Evolutionary conservation across 1,140 invertebrate genomes (phyloP).

Genomic region (Philopotamus ludificatus): DNA sequence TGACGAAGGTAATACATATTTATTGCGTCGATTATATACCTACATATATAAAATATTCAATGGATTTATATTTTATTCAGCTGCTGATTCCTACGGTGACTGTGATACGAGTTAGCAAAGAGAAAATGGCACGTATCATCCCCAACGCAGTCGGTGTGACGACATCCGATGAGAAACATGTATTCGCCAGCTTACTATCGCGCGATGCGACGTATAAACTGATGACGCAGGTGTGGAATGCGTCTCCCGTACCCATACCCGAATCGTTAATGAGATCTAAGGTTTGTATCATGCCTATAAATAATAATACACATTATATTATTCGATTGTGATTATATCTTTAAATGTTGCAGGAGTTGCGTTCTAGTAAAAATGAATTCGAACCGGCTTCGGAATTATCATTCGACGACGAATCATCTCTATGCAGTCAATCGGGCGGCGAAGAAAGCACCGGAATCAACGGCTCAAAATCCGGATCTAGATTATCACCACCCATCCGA

Average conservation of each 20-base stretch:
- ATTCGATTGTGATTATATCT: not conserved
- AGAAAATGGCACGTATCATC: constrained; percentile 86
- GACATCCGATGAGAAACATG: constrained; percentile 80
- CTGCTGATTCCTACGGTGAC: constrained; percentile 77
- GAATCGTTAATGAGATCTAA: constrained; percentile 45
- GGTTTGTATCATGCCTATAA: constrained; percentile 36
- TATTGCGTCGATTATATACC: not conserved
- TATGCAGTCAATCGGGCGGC: constrained; percentile 49
- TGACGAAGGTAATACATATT: constrained; percentile 73
- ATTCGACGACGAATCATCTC: constrained; percentile 48
- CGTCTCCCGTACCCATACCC: constrained; percentile 44
- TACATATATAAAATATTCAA: not conserved
- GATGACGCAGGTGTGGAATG: constrained; percentile 76
- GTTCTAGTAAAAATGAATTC: constrained; percentile 44
- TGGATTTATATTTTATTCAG: constrained; percentile 50
- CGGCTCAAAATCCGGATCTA: constrained; percentile 2
- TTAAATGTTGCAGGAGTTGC: constrained; percentile 45
- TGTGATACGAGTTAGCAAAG: constrained; percentile 83
- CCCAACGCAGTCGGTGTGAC: constrained; percentile 88
- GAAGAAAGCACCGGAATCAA: constrained; percentile 30
- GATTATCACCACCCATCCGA: constrained; percentile 7
- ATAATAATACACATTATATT: not conserved
- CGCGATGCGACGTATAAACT: constrained; percentile 82
- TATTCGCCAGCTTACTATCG: constrained; percentile 86
- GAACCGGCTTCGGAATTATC: constrained; percentile 54